Evolutionary conservation across 1,140 invertebrate genomes (phyloP).

Genomic region (Zaprionus inermis): DNA sequence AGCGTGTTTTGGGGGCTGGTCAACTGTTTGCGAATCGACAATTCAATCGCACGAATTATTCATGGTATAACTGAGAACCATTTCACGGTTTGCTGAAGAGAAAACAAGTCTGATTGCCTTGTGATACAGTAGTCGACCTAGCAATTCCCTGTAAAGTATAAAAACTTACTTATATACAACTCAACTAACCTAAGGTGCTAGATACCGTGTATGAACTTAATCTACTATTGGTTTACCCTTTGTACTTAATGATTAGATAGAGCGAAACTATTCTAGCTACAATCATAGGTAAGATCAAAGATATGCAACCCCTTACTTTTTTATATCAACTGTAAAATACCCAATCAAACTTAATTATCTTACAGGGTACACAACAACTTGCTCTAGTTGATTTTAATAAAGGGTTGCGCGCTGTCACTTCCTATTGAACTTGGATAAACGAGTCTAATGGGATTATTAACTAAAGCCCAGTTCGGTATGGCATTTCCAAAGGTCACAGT

Average conservation of each 20-base stretch:
- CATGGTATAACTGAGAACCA: slow-evolving; percentile 11
- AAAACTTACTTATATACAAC: not conserved
- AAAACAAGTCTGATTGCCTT: not conserved
- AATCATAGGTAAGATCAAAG: not conserved
- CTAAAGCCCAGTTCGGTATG: not conserved
- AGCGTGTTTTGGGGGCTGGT: slow-evolving; percentile 21
- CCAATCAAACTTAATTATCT: not conserved
- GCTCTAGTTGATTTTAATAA: not conserved
- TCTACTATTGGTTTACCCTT: not conserved
- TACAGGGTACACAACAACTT: not conserved
- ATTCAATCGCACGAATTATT: slow-evolving; percentile 24
- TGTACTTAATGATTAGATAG: not conserved
- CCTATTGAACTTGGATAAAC: not conserved
- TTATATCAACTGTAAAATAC: not conserved
- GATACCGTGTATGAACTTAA: no score
- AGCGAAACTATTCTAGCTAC: not conserved
- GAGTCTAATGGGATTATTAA: not conserved
- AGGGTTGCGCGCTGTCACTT: not conserved
- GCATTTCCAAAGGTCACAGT: not conserved
- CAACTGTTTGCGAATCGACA: slow-evolving; percentile 13
- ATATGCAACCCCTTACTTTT: no score
- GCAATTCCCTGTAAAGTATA: not conserved
- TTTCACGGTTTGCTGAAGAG: not conserved
- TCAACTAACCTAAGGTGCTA: no score
- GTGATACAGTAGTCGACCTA: not conserved